Evolutionary conservation across 1,140 invertebrate genomes (phyloP), one percentile per base, ranked within the genome.

Genomic region (Limonius californicus): DNA sequence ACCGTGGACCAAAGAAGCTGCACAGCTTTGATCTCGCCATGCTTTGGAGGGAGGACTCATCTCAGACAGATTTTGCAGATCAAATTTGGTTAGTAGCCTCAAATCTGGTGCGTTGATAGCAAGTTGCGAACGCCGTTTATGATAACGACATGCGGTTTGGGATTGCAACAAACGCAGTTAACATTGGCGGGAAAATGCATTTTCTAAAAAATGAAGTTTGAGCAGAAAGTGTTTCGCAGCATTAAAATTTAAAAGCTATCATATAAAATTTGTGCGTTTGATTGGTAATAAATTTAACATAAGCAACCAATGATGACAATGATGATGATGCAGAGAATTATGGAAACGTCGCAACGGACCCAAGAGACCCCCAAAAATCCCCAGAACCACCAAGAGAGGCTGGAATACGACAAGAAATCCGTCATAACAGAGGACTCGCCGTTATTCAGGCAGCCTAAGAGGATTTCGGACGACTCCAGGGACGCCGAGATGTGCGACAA

Each of bases 281-380:
- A n/a, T n/a, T n/a, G n/a, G n/a, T n/a, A n/a, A n/a, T n/a, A n/a
- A n/a, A n/a, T n/a, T n/a, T n/a, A n/a, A n/a, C n/a, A n/a, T n/a
- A 8, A 39, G 12, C 19, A 30, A 57, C 15, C 45, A 71, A 74
- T 74, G 69, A 79, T 79, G 78, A 79, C 78, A 72, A 79, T 79
- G 78, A 70, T 79, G 70, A 79, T 77, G 76, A 79, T 79, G 76
- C 76, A 79, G 68, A 70, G 76, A 59, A 68, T 76, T 42, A 70
- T 71, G 19, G 72, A 76, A 63, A 67, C 71, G n/a, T 62, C 67
- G 54, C 72, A 70, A 27, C 68, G 76, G 45, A 53, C 63, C 1
- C 68, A 70, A 54, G 64, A 74, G 35, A 30, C 64, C 14, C 30
- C 56, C 12, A 56, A 62, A n/a, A 43, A 57, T 27, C 35, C 54